A percentile compares a stretch with the other conserved stretches of the same genome.
Conservation (phyloP, 23 tunicate species). For the Aplidium turbinatum region DNA sequence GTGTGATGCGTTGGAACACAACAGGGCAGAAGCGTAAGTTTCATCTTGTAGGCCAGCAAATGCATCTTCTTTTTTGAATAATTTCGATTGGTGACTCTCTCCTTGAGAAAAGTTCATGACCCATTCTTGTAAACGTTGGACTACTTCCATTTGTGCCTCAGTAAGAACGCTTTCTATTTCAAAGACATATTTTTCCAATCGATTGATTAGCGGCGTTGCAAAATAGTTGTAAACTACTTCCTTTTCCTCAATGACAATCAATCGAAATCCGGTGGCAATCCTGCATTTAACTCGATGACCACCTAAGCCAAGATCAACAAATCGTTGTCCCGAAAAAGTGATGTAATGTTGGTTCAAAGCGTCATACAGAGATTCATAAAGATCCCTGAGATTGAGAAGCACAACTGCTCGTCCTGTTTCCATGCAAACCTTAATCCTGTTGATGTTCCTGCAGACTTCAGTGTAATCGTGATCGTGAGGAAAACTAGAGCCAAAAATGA, state of each 20-base stretch:
- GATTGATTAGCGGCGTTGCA: slow-evolving; percentile 58
- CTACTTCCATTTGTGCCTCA: neutral
- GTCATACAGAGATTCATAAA: slow-evolving; percentile 74
- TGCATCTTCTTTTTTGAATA: slow-evolving; percentile 36
- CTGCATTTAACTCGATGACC: slow-evolving; percentile 57
- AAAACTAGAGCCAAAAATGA: slow-evolving; percentile 70
- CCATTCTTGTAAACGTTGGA: slow-evolving; percentile 39
- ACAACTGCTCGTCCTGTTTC: slow-evolving; percentile 61
- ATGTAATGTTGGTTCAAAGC: slow-evolving; percentile 78
- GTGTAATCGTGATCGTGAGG: slow-evolving; percentile 65
- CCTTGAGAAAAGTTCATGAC: neutral
- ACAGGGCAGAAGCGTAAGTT: slow-evolving; percentile 56
- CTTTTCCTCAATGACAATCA: slow-evolving; percentile 56
- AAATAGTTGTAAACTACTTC: slow-evolving; percentile 48
- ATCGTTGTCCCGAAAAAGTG: slow-evolving; percentile 56
- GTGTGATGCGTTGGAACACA: slow-evolving; percentile 6
- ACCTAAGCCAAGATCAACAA: slow-evolving; percentile 66
- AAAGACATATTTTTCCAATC: slow-evolving; percentile 60
- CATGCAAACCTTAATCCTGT: slow-evolving; percentile 64
- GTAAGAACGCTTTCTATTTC: slow-evolving; percentile 29
- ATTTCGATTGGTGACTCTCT: neutral
- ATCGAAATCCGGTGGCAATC: slow-evolving; percentile 29
- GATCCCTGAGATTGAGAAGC: slow-evolving; percentile 60
- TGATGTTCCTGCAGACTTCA: slow-evolving; percentile 58
- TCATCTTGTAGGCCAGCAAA: slow-evolving; percentile 64